Evolutionary conservation across 2,888 invertebrate species (phyloP).

Genomic region (Salticus scenicus): DNA sequence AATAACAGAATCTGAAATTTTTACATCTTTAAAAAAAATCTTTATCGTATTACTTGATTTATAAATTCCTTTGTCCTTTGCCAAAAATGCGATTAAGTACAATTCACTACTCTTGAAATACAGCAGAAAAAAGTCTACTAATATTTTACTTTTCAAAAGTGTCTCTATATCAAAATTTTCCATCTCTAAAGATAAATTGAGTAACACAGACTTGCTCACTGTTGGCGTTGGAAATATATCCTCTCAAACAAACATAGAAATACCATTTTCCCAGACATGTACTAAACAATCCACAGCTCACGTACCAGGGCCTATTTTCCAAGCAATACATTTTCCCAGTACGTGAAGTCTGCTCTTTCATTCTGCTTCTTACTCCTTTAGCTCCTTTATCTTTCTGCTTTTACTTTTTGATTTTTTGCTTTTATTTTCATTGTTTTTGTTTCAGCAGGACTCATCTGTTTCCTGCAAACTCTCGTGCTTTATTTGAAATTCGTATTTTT

Average conservation of each 20-base stretch:
- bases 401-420: background rate
- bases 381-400: background rate
- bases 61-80: no score
- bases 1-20: no score
- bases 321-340: background rate
- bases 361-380: background rate
- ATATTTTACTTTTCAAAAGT: no score
- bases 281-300: background rate
- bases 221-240: background rate
- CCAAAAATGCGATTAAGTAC: no score
- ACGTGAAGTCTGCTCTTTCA: constrained; percentile 27
- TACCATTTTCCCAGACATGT: background rate
- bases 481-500: background rate
- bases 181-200: background rate
- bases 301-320: background rate
- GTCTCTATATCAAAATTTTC: background rate
- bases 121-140: no score
- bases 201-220: background rate
- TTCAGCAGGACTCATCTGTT: background rate
- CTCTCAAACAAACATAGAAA: constrained; percentile 15
- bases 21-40: no score
- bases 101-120: no score
- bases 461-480: background rate
- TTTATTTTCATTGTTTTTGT: background rate
- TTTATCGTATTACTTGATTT: no score